Percentiles rank a stretch among this genome's conserved stretches.
Evolutionary conservation across 2,888 invertebrate species (phyloP).

Genomic region (Leptothorax acervorum): DNA sequence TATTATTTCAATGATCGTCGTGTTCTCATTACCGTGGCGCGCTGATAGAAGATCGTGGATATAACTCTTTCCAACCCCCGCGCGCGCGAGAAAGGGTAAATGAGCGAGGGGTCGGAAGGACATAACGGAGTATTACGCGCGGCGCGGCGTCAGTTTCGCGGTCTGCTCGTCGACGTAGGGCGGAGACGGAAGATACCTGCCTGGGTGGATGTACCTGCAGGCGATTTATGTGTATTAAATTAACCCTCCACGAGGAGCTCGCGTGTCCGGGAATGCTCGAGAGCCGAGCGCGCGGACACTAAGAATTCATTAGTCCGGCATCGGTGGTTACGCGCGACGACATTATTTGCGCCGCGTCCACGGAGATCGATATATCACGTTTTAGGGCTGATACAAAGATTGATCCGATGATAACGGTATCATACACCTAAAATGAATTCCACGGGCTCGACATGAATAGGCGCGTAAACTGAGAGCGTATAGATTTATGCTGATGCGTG

Average conservation of each 20-base stretch:
- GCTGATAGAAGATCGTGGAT: conserved; percentile 64
- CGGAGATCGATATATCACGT: conserved; percentile 47
- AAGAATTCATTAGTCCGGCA: conserved; percentile 77
- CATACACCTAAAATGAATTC: conserved; percentile 21
- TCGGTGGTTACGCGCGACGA: conserved; percentile 43
- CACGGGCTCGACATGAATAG: neutral
- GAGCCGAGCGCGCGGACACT: conserved; percentile 73
- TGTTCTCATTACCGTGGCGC: conserved; percentile 66
- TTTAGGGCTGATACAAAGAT: conserved; percentile 33
- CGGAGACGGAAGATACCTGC: conserved; percentile 68
- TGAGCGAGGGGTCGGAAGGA: conserved; percentile 56
- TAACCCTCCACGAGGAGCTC: conserved; percentile 77
- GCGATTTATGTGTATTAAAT: conserved; percentile 82
- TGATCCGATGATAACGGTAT: conserved; percentile 25
- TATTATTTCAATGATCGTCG: conserved; percentile 73
- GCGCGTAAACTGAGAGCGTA: neutral
- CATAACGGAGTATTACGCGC: conserved; percentile 66
- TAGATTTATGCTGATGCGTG: neutral
- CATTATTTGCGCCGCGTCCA: conserved; percentile 40
- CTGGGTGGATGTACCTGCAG: conserved; percentile 79
- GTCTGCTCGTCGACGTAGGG: conserved; percentile 55
- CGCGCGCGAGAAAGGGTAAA: conserved; percentile 29
- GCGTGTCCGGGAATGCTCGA: conserved; percentile 77
- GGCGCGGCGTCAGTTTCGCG: conserved; percentile 51
- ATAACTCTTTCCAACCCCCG: conserved; percentile 60